Percentiles rank a stretch among this genome's conserved stretches.
These are phyloP conservation scores for Ochotona curzoniae DNA, from an alignment of 2,113 vertebrate genomes.

Conservation along the genomic window DNA sequence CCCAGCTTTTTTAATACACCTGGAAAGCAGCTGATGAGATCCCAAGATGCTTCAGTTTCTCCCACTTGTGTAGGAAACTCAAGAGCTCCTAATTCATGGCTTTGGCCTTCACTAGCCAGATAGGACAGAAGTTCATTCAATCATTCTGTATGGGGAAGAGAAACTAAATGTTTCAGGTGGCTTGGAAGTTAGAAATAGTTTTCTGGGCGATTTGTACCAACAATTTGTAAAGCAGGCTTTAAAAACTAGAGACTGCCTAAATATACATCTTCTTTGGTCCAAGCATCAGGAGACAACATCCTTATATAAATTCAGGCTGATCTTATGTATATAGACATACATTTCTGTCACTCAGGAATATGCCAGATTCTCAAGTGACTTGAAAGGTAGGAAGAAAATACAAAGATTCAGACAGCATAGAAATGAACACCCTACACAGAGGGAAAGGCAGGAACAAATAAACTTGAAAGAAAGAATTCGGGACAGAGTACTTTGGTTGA, in stretches of 20 bases:
- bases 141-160: neutral
- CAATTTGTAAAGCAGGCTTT: constrained; percentile 5
- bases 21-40: no score
- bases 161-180: neutral
- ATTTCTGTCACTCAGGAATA: constrained; percentile 22
- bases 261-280: neutral
- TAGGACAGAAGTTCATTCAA: no score
- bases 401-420: neutral
- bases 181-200: neutral
- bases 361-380: neutral
- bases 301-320: neutral
- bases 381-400: neutral
- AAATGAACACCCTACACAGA: constrained; percentile 13
- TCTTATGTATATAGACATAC: neutral
- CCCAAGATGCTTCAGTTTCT: no score
- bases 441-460: neutral
- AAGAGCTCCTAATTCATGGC: no score
- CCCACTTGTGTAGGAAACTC: no score
- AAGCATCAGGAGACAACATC: neutral
- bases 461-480: neutral
- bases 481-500: neutral
- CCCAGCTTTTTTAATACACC: no score
- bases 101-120: no score
- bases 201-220: neutral
- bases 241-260: constrained; percentile 14